These are phyloP conservation scores for Pyrocoelia pectoralis DNA, from an alignment of 2,888 invertebrate genomes.

Conservation along the genomic window DNA sequence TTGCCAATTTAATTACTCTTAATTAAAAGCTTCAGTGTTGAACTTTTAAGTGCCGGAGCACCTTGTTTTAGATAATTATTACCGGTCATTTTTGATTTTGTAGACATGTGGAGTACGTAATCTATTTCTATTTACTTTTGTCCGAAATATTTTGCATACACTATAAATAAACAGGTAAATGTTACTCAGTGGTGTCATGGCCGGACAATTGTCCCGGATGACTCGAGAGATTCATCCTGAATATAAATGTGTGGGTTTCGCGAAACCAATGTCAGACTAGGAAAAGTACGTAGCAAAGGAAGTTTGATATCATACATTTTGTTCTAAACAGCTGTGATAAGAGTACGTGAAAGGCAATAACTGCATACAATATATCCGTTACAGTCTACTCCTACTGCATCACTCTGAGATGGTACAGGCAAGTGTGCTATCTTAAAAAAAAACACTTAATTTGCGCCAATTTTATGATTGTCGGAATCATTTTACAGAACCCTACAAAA, in stretches of 20 bases:
- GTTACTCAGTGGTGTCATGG: constrained; percentile 38
- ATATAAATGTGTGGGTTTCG: constrained; percentile 39
- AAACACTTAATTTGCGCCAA: constrained; percentile 45
- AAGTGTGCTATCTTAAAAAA: constrained; percentile 17
- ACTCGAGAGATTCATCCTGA: constrained; percentile 37
- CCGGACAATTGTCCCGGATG: constrained; percentile 41
- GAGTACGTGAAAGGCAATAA: constrained; percentile 45
- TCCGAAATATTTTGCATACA: constrained; percentile 38
- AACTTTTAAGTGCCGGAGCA: too few species aligned
- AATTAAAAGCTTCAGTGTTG: too few species aligned
- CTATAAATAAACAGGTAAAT: constrained; percentile 37
- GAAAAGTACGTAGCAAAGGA: constrained; percentile 47
- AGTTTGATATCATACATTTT: constrained; percentile 54
- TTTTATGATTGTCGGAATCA: constrained; percentile 47
- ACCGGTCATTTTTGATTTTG: neutral
- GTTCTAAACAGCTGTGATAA: constrained; percentile 53
- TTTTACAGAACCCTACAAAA: constrained; percentile 47
- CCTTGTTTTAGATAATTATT: too few species aligned
- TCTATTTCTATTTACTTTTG: constrained; percentile 34
- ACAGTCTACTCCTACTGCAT: neutral
- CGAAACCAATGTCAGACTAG: constrained; percentile 30
- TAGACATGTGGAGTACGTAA: constrained; percentile 12
- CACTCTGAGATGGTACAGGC: neutral
- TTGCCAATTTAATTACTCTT: neutral
- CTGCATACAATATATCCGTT: constrained; percentile 18